Conservation (phyloP, 2,113 vertebrate genomes). For the Vimba vimba region DNA sequence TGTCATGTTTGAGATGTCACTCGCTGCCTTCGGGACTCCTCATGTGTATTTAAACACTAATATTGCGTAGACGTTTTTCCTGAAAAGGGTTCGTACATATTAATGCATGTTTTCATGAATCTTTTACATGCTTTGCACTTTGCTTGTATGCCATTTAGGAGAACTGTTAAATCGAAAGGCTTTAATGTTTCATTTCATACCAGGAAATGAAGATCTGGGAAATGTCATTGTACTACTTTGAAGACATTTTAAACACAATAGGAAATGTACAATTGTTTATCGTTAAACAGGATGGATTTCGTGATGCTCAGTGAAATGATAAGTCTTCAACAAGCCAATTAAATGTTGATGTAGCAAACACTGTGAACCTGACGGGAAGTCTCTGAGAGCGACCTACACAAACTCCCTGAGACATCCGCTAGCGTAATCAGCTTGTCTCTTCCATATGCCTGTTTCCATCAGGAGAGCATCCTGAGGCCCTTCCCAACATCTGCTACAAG, state of each 20-base stretch:
- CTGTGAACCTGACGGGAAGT: neutral
- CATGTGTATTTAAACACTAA: constrained; percentile 4
- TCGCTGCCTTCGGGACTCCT: neutral
- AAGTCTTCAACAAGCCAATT: neutral
- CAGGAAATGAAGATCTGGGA: neutral
- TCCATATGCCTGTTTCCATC: constrained; percentile 43
- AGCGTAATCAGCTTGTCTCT: constrained; percentile 18
- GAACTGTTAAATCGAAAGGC: neutral
- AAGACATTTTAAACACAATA: neutral
- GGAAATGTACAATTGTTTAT: neutral
- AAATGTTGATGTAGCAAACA: constrained; percentile 5
- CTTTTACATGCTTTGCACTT: neutral
- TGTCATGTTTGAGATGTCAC: neutral
- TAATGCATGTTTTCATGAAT: constrained; percentile 16
- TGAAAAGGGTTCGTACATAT: constrained; percentile 2
- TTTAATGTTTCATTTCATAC: constrained; percentile 3
- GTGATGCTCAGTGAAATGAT: neutral
- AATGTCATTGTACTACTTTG: neutral
- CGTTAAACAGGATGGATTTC: neutral
- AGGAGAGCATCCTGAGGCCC: constrained; percentile 38
- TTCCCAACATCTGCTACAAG: constrained; percentile 34
- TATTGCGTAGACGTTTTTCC: neutral
- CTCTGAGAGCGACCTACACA: neutral
- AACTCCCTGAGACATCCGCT: constrained; percentile 9
- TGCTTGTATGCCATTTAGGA: neutral